Base-by-base conservation (phyloP, 2,113 vertebrate species). In the Chloebia gouldiae region DNA sequence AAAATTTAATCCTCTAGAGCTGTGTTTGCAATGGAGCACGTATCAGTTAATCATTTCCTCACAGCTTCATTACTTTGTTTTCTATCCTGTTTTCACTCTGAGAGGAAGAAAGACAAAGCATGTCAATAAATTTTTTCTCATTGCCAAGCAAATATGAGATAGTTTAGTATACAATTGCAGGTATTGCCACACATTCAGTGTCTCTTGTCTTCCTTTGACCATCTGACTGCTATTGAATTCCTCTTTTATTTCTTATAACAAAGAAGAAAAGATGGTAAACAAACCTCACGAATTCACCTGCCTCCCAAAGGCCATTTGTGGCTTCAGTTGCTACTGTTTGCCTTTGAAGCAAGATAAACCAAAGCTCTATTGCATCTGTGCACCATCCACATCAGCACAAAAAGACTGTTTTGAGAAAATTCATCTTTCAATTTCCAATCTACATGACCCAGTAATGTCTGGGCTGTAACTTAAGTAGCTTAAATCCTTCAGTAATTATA, bases 311-410 rank as follows among this genome's bases (percentile, higher is more conserved):
- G 42, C 21, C 53, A 16, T 64, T 93, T 92, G 40, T 66, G 80
- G 35, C 54, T 95, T 89, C 71, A 63, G 50, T 72, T 95, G n/a
- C 39, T 85, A 18, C 73, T 72, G 13, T 72, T 94, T 90, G 66
- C 56, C 66, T 95, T 89, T 95, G 87, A 92, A 97, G 63, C 63
- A 77, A 81, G 66, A 35, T 66, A 77, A 81, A 88, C 22, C 15
- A 75, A 65, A 87, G 24, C 22, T 70, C 35, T 90, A 0, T 31
- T 65, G 59, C 45, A 44, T 77, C 45, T 61, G 2, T 94, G 30
- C 1, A 2, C 37, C 30, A n/a, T 57, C 42, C 24, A 33, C 69
- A 35, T 66, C 6, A 2, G 33, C 61, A 54, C 3, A 3, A 25
- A 72, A 76, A 71, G 61, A 60, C 10, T 23, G 10, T 75, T 82